A percentile compares a stretch with the other conserved stretches of the same genome.
These are phyloP conservation scores for Temnopleurus reevesii DNA, from an alignment of 53 echinoderm and acorn worm genomes.

Conservation along the genomic window DNA sequence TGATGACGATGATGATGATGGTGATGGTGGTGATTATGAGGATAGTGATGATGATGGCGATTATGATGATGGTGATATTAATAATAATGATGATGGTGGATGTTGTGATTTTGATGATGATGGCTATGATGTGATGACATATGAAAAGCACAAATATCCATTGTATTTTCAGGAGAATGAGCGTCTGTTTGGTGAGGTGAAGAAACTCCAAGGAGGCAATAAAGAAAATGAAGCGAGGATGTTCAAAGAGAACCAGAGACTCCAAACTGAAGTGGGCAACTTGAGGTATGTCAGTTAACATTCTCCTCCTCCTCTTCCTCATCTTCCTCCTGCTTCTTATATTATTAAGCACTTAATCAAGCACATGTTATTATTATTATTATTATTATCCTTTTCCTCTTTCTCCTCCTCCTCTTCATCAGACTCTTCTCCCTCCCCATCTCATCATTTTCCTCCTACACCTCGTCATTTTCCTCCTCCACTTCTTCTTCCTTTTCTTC, in stretches of 20 bases:
- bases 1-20: background rate
- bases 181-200: slow-evolving; percentile 85
- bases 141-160: background rate
- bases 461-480: too few species aligned
- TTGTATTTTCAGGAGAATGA: slow-evolving; percentile 82
- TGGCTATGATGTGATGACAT: background rate
- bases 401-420: too few species aligned
- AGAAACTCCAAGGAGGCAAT: slow-evolving; percentile 68
- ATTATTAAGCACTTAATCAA: too few species aligned
- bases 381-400: too few species aligned
- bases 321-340: background rate
- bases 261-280: slow-evolving; percentile 84
- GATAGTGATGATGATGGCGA: background rate
- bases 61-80: background rate
- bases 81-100: slow-evolving; percentile 3
- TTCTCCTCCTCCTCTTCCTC: background rate
- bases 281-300: slow-evolving; percentile 56
- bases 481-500: too few species aligned
- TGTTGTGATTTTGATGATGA: background rate
- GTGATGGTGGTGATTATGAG: background rate
- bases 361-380: too few species aligned
- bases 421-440: too few species aligned
- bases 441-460: too few species aligned
- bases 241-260: slow-evolving; percentile 80
- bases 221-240: slow-evolving; percentile 78